Conservation (phyloP, 2,797 vertebrate genomes). For the Helostoma temminkii region DNA sequence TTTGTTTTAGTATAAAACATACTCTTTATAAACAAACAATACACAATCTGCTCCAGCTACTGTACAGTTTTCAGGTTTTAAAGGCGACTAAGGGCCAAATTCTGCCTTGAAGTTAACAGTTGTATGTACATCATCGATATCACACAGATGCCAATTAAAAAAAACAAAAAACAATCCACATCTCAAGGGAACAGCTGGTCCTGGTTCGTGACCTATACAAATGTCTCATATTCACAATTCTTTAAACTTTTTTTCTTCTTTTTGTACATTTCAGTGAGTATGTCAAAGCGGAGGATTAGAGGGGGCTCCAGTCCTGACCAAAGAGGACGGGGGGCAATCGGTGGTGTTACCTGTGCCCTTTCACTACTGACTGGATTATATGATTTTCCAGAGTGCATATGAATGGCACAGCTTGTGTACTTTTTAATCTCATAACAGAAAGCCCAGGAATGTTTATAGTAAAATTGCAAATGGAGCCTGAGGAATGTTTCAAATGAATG, state of each 20-base stretch:
- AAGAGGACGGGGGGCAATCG: conserved; percentile 53
- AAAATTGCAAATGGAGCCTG: conserved; percentile 42
- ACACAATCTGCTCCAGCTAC: conserved; percentile 87
- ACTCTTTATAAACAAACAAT: conserved; percentile 92
- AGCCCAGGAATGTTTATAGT: conserved; percentile 68
- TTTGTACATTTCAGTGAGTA: conserved; percentile 76
- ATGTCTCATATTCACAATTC: conserved; percentile 74
- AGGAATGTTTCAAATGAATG: conserved; percentile 76
- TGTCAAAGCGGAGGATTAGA: conserved; percentile 66
- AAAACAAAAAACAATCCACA: conserved; percentile 34
- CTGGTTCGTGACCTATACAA: conserved; percentile 79
- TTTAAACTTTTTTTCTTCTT: conserved; percentile 47
- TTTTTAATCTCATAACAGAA: conserved; percentile 72
- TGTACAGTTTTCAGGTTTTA: conserved; percentile 82
- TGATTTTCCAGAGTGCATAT: conserved; percentile 77
- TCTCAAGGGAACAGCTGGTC: conserved; percentile 56
- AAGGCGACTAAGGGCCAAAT: conserved; percentile 72
- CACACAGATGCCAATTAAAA: conserved; percentile 40
- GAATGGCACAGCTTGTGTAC: conserved; percentile 77
- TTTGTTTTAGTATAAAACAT: conserved; percentile 89
- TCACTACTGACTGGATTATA: conserved; percentile 76
- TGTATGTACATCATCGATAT: conserved; percentile 38
- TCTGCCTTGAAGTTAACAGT: conserved; percentile 43
- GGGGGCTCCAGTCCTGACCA: conserved; percentile 52
- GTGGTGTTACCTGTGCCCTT: conserved; percentile 72